These are phyloP conservation scores for Vanacampus margaritifer DNA, from an alignment of 2,113 vertebrate genomes.

Conservation along the genomic window DNA sequence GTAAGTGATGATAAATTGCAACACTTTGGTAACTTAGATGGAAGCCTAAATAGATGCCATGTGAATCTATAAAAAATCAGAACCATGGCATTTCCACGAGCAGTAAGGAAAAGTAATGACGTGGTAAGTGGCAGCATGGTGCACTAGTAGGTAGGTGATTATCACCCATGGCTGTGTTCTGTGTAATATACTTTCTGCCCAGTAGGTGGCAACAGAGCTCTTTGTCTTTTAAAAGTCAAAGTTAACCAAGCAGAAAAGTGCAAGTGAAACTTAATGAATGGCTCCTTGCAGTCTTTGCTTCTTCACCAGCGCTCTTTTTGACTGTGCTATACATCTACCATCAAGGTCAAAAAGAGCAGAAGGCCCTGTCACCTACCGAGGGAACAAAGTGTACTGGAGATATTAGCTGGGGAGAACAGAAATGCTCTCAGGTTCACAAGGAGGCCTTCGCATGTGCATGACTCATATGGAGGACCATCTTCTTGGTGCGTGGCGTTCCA, in stretches of 20 bases:
- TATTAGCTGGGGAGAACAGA: background rate
- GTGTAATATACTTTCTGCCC: slow-evolving; percentile 2
- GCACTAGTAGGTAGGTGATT: background rate
- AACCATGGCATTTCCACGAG: too few relatives aligned
- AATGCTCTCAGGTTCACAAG: background rate
- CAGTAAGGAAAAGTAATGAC: too few relatives aligned
- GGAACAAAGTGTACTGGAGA: background rate
- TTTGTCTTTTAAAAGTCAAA: background rate
- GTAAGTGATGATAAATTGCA: too few relatives aligned
- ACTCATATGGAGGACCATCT: background rate
- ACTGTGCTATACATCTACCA: background rate
- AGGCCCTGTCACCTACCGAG: background rate
- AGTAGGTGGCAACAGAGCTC: slow-evolving; percentile 51
- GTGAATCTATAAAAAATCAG: too few relatives aligned
- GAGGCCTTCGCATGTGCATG: background rate
- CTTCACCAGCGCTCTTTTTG: background rate
- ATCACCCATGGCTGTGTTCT: background rate
- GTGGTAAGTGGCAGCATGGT: too few relatives aligned
- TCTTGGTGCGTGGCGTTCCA: background rate
- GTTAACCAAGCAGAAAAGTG: background rate
- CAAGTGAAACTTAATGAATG: background rate
- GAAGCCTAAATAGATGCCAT: too few relatives aligned
- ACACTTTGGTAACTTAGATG: too few relatives aligned
- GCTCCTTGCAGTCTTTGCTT: background rate
- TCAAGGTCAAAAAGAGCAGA: slow-evolving; percentile 1